Percentiles rank a stretch among this genome's conserved stretches.
Evolutionary conservation across 1,140 invertebrate species (phyloP).

Genomic region (Nymphalis io): DNA sequence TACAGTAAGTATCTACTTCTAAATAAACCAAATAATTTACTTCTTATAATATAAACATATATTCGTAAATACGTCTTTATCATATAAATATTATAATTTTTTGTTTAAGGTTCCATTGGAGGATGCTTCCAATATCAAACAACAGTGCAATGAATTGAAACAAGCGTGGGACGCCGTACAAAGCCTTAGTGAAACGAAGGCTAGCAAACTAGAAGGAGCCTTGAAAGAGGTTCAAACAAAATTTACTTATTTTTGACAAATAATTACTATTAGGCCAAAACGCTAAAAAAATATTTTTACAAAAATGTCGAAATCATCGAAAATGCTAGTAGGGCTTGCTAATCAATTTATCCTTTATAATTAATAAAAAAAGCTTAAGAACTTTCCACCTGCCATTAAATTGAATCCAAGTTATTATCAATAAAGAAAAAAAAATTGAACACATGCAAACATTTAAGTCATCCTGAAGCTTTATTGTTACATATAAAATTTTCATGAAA

Average conservation of each 20-base stretch:
- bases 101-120: conserved; percentile 80
- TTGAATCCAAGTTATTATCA: no score
- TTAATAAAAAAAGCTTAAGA: no score
- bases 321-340: no score
- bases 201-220: conserved; percentile 90
- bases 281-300: no score
- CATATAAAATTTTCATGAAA: neutral
- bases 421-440: no score
- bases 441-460: no score
- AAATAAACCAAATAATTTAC: neutral
- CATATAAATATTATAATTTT: no score
- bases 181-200: conserved; percentile 88
- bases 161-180: conserved; percentile 93
- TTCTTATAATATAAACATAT: neutral
- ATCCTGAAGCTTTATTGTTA: no score
- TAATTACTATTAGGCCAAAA: neutral
- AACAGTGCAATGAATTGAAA: conserved; percentile 92
- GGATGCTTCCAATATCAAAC: conserved; percentile 89
- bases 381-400: no score
- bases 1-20: conserved; percentile 81
- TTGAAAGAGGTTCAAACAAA: conserved; percentile 81
- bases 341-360: no score
- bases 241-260: neutral
- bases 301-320: no score
- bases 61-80: conserved; percentile 3